These are phyloP conservation scores for Gallinago solitaria DNA, from an alignment of 2,797 vertebrate genomes.

Conservation along the genomic window DNA sequence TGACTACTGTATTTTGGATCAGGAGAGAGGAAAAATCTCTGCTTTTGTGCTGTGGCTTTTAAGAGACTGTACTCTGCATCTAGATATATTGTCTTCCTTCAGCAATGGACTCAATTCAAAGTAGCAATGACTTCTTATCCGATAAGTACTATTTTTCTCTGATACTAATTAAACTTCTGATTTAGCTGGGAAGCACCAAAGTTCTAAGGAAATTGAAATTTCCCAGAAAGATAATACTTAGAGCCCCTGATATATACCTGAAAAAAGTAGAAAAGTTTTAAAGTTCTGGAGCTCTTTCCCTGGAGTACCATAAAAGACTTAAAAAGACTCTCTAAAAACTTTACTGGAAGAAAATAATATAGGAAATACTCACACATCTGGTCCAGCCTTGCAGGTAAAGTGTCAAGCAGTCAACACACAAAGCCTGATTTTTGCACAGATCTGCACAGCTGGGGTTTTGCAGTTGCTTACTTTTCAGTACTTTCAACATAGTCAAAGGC, in stretches of 20 bases:
- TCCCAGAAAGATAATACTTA: not conserved
- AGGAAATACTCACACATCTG: not conserved
- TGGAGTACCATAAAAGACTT: not conserved
- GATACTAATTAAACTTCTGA: not conserved
- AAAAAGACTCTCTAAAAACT: not conserved
- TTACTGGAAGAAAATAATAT: not conserved
- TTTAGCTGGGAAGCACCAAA: not conserved
- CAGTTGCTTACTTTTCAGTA: not conserved
- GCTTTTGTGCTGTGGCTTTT: not conserved
- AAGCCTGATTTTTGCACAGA: not conserved
- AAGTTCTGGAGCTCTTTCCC: not conserved
- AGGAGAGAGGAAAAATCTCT: not conserved
- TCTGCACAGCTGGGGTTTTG: not conserved
- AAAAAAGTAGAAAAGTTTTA: not conserved
- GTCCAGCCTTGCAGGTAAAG: not conserved
- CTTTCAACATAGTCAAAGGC: not conserved
- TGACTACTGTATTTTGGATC: not conserved
- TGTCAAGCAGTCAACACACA: not conserved
- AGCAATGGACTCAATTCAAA: not conserved
- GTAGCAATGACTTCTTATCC: not conserved
- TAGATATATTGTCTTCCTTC: not conserved
- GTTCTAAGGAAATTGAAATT: not conserved
- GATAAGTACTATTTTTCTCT: not conserved
- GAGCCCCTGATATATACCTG: not conserved
- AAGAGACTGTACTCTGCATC: not conserved